These are phyloP conservation scores for Luidia sarsii DNA, from an alignment of 53 echinoderm and acorn worm species.

Conservation along the genomic window DNA sequence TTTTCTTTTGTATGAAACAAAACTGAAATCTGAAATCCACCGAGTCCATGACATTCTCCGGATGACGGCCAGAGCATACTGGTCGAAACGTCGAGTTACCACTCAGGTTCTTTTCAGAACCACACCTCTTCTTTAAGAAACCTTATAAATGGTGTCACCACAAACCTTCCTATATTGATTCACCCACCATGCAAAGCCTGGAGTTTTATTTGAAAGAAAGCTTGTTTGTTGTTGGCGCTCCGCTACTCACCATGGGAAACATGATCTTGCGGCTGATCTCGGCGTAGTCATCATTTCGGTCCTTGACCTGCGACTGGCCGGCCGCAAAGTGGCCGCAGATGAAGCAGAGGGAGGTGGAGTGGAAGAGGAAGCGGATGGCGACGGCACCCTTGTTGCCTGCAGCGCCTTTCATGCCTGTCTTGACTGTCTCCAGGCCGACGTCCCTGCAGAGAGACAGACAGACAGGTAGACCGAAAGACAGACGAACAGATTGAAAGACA, in stretches of 20 bases:
- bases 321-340: constrained; percentile 91
- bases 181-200: too few relatives aligned
- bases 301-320: constrained; percentile 95
- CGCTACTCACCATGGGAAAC: constrained; percentile 91
- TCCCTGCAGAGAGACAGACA: constrained; percentile 52
- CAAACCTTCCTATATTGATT: too few relatives aligned
- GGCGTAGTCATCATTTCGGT: constrained; percentile 88
- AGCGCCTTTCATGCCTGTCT: constrained; percentile 89
- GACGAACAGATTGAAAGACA: too few relatives aligned
- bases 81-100: too few relatives aligned
- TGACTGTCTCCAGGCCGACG: constrained; percentile 85
- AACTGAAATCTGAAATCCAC: too few relatives aligned
- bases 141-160: too few relatives aligned
- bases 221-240: not conserved
- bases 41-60: too few relatives aligned
- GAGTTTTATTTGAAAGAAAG: not conserved
- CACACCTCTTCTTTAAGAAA: too few relatives aligned
- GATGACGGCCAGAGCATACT: too few relatives aligned
- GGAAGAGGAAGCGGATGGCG: constrained; percentile 83
- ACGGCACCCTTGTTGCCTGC: constrained; percentile 95
- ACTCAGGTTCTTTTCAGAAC: too few relatives aligned
- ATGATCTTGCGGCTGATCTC: constrained; percentile 83
- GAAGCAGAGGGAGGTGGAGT: constrained; percentile 88
- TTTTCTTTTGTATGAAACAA: too few relatives aligned
- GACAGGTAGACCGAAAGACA: too few relatives aligned